phyloP scores from a whole-genome alignment of 2,797 vertebrate species.

The Mus caroli region DNA sequence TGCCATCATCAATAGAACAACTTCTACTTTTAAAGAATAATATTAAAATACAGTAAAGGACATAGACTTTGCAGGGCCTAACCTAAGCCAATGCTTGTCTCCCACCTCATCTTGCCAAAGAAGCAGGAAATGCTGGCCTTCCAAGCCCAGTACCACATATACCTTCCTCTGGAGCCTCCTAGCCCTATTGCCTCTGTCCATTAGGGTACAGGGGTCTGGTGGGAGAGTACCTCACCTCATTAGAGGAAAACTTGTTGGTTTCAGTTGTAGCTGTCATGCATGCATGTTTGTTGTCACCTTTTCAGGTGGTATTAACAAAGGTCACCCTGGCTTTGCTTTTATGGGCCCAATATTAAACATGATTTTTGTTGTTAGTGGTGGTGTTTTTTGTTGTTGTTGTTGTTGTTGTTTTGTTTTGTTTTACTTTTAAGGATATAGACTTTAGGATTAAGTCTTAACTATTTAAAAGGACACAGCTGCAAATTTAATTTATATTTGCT shows the following conservation, averaged over 20 bases:
- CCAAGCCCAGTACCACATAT: not conserved
- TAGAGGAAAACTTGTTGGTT: conserved; percentile 23
- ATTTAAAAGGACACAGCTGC: not conserved
- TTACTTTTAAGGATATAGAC: no score
- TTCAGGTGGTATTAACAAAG: conserved; percentile 25
- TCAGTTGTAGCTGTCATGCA: conserved; percentile 56
- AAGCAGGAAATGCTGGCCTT: conserved; percentile 39
- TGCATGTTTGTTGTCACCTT: conserved; percentile 67
- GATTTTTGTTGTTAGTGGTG: conserved; percentile 56
- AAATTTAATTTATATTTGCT: not conserved
- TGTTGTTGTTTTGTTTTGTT: no score
- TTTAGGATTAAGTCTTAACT: not conserved
- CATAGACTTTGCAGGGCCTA: not conserved
- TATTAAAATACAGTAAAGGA: not conserved
- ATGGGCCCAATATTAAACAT: conserved; percentile 72
- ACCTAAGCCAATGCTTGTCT: conserved; percentile 23
- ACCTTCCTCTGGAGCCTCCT: conserved; percentile 55
- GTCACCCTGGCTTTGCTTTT: conserved; percentile 68
- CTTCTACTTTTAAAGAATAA: not conserved
- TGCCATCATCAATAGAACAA: not conserved
- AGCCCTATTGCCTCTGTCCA: conserved; percentile 57
- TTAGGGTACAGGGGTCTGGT: not conserved
- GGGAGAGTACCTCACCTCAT: conserved; percentile 12
- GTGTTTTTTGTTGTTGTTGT: no score
- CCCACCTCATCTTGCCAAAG: not conserved